Evolutionary conservation across 2,797 vertebrate genomes (phyloP).

Genomic region (Brachyalestes nurse): DNA sequence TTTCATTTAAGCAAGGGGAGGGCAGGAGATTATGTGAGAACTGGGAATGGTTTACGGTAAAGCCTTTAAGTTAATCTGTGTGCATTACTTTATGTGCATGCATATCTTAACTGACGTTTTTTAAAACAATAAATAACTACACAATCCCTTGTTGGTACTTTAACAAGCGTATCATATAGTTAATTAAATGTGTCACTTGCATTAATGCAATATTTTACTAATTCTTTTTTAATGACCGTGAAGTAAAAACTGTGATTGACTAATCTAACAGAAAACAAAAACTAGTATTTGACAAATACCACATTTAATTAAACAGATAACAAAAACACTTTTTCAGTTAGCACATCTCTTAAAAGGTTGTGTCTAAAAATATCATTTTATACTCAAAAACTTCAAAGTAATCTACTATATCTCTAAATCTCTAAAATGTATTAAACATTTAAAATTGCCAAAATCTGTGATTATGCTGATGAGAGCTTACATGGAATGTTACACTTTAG

Average conservation of each 20-base stretch:
- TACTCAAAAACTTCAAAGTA: not conserved
- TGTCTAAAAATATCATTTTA: not conserved
- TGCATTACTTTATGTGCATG: conserved; percentile 26
- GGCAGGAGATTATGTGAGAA: conserved; percentile 31
- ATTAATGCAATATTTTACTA: not conserved
- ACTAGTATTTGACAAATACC: not conserved
- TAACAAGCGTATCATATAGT: not conserved
- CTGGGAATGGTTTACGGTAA: conserved; percentile 28
- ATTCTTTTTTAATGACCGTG: not conserved
- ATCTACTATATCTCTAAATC: too few species aligned
- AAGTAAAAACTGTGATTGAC: not conserved
- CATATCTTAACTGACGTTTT: conserved; percentile 8
- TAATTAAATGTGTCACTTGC: not conserved
- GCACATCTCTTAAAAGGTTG: too few species aligned
- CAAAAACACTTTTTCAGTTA: too few species aligned
- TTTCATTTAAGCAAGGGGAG: conserved; percentile 20
- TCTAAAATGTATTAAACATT: not conserved
- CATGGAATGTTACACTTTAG: not conserved
- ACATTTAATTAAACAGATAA: too few species aligned
- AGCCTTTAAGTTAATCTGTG: conserved; percentile 28
- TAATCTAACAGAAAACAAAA: not conserved
- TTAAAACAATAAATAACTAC: not conserved
- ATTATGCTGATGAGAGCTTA: not conserved
- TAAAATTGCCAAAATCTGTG: not conserved
- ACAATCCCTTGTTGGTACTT: not conserved